Percentiles rank a stretch among this genome's conserved stretches.
These are phyloP conservation scores for Drosophila ercepeae DNA, from an alignment of 1,140 invertebrate species.

Conservation along the genomic window DNA sequence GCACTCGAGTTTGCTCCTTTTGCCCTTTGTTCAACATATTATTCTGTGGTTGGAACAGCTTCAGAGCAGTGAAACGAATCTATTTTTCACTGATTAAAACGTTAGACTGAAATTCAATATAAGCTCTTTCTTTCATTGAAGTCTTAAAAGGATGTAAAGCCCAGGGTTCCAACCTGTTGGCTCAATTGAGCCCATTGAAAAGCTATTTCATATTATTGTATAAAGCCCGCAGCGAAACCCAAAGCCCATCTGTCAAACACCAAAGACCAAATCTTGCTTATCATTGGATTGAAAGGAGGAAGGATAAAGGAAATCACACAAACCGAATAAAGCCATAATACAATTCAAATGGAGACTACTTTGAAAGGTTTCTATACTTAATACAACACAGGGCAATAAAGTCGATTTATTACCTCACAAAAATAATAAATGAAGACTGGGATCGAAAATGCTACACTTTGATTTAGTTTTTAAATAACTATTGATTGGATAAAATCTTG, in stretches of 20 bases:
- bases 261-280: conserved; percentile 6
- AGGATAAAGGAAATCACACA: conserved; percentile 4
- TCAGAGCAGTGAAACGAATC: too few relatives aligned
- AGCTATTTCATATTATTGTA: conserved; percentile 10
- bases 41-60: too few relatives aligned
- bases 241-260: conserved; percentile 20
- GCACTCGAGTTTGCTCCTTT: background rate
- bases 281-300: background rate
- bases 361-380: conserved; percentile 34
- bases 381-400: conserved; percentile 24
- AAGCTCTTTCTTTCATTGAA: too few relatives aligned
- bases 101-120: background rate
- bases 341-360: conserved; percentile 32
- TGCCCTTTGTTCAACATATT: background rate
- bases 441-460: background rate
- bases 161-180: conserved; percentile 9
- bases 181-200: background rate
- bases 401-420: conserved; percentile 18
- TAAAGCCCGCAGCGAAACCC: conserved; percentile 17
- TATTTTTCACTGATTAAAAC: background rate
- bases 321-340: conserved; percentile 18
- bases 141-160: background rate
- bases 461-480: background rate
- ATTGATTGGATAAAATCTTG: background rate
- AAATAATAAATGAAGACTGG: background rate